Evolutionary conservation across 2,113 vertebrate species (phyloP), one percentile per base, ranked within the genome.

Genomic region (Eurypyga helias): DNA sequence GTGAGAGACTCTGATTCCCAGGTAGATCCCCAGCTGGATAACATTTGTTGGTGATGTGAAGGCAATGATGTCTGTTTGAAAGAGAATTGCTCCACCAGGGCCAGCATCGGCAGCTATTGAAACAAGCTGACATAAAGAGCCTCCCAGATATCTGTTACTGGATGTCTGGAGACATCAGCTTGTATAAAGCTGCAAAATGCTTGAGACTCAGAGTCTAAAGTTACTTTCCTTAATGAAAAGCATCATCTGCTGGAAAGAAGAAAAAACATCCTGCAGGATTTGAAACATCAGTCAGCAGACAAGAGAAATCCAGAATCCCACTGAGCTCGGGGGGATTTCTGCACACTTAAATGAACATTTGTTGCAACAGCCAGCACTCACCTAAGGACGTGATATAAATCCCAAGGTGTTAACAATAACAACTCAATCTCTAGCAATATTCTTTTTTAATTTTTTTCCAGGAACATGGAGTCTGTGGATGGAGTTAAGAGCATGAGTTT

Each of bases 201-300:
- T 88, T 45, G 52, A 84, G 51, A 81, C 73, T 78, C 13, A 5
- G 76, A 72, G 69, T 80, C 41, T 88, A 83, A 90, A 96, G 93
- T 86, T 93, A 61, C 71, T 90, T 93, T 89, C 67, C 55, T 71
- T 89, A 87, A 92, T 84, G 72, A 96, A 96, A 96, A 83, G 80
- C 46, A 75, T 93, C 36, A 41, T 81, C 51, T 71, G 76, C 67
- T 83, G 62, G 65, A 83, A 88, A 13, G 51, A 65, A 87, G 48
- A 62, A 87, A 91, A 92, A 36, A 70, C 38, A 46, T 61, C 48
- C 81, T 89, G 18, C 29, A 82, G 67, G 51, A 92, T 64, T 78
- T 81, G 54, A 86, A 90, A 70, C 9, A 3, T 79, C 64, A 92
- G n/a, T 36, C 24, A 83, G 20, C 36, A 88, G 31, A 69, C 11